phyloP scores from a whole-genome alignment of 2,797 vertebrate species.

The Channa striata region DNA sequence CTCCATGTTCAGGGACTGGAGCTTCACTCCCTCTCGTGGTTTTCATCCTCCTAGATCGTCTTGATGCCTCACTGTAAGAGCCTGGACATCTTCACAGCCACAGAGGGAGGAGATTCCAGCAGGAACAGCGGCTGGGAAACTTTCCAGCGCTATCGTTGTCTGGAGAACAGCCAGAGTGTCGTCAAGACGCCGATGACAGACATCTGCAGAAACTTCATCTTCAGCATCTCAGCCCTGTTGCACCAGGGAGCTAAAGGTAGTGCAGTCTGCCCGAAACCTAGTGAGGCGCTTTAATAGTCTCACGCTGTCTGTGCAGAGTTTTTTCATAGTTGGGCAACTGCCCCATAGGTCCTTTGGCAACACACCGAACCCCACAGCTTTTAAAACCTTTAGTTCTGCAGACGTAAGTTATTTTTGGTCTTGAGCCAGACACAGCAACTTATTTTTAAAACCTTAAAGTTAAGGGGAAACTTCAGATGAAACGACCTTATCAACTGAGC shows the following conservation, averaged over 20 bases:
- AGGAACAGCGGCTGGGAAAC: slow-evolving; percentile 88
- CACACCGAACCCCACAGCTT: no score
- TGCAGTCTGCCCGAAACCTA: neutral
- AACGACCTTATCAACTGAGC: no score
- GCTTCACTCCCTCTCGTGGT: neutral
- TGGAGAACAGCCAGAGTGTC: slow-evolving; percentile 95
- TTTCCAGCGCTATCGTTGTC: slow-evolving; percentile 94
- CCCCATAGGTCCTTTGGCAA: no score
- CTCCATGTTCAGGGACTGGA: no score
- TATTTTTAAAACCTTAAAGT: no score
- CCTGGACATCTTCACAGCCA: slow-evolving; percentile 92
- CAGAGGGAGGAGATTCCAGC: slow-evolving; percentile 86
- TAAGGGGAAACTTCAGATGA: no score
- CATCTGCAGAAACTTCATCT: slow-evolving; percentile 94
- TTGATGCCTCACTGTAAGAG: slow-evolving; percentile 97
- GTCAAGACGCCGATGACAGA: slow-evolving; percentile 94
- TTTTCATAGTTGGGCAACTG: neutral
- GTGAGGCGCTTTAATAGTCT: neutral
- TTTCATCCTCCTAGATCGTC: slow-evolving; percentile 86
- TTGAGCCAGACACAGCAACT: no score
- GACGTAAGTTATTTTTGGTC: no score
- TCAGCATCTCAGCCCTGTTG: slow-evolving; percentile 95
- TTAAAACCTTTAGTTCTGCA: no score
- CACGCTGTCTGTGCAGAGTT: rapidly evolving
- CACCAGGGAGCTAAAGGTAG: slow-evolving; percentile 92